Evolutionary conservation across 2,888 invertebrate species (phyloP), one percentile per base, ranked within the genome.

Genomic region (Ashinkailepas kermadecensis): DNA sequence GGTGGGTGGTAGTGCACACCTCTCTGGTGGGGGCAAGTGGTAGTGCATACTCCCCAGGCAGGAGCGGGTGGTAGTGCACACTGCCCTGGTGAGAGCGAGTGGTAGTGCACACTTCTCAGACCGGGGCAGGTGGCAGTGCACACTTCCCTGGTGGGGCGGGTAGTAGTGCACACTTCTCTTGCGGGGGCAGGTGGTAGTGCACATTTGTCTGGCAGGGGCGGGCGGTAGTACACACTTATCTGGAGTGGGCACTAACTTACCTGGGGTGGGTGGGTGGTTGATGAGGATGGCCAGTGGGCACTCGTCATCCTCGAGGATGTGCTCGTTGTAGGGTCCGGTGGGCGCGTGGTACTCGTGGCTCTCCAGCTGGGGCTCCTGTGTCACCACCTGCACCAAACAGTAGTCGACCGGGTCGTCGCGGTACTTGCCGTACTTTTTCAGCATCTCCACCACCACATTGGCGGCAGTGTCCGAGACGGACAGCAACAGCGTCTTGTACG

Each of bases 251-350:
- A 83, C 93, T 93, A 89, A 96, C 93, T 93, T 89, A 96, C 95
- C 95, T 88, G 92, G 91, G 81, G 94, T 93, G 85, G 92, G 91
- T 84, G 93, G 93, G 88, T 95, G 94, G 88, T 95, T 95, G 94
- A 96, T 94, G 84, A 95, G 90, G 87, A 97, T 96, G 81, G 96
- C 95, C 84, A 98, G 90, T 78, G 99, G 99, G 88, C 98, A 98
- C 88, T 99, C 99, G 88, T 97, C 96, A 87, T 98, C 97, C 87
- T 97, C 96, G 85, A 99, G 90, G 85, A 98, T 94, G 88, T 96
- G 95, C 88, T 99, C 98, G 80, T 84, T 84, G 78, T 82, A 86
- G 84, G 81, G 85, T 83, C 82, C 82, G 59, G 82, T 82, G 12
- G 86, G 86, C 13, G 83, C 83, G 56, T 81, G 81, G 81, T 83